Evolutionary conservation across 2,113 vertebrate genomes (phyloP), one percentile per base, ranked within the genome.

Genomic region (Chloebia gouldiae): DNA sequence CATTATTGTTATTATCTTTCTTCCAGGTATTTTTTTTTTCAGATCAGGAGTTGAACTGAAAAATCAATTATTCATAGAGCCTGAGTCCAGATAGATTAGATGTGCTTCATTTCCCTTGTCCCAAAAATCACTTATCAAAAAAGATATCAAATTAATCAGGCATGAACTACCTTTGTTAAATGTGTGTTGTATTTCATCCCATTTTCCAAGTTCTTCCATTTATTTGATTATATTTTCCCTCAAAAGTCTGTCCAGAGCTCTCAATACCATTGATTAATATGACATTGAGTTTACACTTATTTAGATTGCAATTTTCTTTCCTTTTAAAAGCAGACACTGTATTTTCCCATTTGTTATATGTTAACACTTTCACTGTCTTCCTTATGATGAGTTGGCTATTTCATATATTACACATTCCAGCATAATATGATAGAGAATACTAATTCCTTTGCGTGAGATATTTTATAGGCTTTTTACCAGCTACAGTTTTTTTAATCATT

Each of bases 141-240:
- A 82, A 64, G 23, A 65, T 64, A 90, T 76, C 57, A 92, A 20
- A 92, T 90, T 64, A 88, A 88, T 81, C 66, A 88, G n/a, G n/a
- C n/a, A 80, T 60, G 61, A 92, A 44, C 13, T 44, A 56, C 39
- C 39, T 71, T 85, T 94, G 57, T 79, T 86, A 85, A 68, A 79
- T 40, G 6, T 39, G 13, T 80, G 53, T 13, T 80, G n/a, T 37
- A 56, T 90, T 93, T 90, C 45, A 85, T 86, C 30, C 37, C 7
- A 37, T 68, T 95, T 93, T 61, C 63, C 15, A 80, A 1, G 0
- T 83, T 84, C 60, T 77, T 89, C n/a, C 37, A 85, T 86, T 82
- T 88, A 44, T 90, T 92, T 86, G 79, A 82, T 93, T 92, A 35
- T 44, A 25, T 76, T 90, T 86, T 90, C 27, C 53, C 79, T 86